Evolutionary conservation across 1,140 invertebrate species (phyloP), one percentile per base, ranked within the genome.

Genomic region (Yoshiicerus persimilis): DNA sequence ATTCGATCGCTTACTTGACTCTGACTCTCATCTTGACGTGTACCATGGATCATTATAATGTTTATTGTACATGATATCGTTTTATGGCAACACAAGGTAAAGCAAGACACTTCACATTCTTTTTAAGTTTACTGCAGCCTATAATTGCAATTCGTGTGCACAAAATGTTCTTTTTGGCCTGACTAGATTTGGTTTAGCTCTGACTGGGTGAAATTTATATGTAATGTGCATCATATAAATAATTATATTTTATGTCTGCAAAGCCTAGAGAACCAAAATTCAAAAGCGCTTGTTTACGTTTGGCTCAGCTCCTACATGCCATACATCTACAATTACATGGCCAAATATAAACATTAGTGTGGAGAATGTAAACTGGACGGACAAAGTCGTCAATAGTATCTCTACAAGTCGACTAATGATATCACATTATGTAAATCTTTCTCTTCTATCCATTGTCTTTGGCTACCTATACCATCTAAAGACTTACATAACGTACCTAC

Each of bases 361-460:
- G 75, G 75, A 80, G 75, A 80, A 80, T 80, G 75, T 80, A 80
- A 80, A 80, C 75, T 80, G 34, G 70, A 77, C 34, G 70, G 70
- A 80, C 34, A 32, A 23, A 80, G 75, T 30, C 75, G 70, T 36
- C 70, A 77, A 30, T 36, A n/a, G n/a, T n/a, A 70, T 30, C 30
- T 32, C 30, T 77, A 32, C 70, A 32, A 9, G 30, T 9, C 70
- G 1, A 77, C 70, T 77, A 47, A 47, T 47, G 41, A 47, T 47
- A 47, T 47, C 41, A 47, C 20, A 47, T 47, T 47, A 47, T 47
- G 41, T 47, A 47, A 47, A 47, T 41, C n/a, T n/a, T n/a, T n/a
- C n/a, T 20, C 13, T 47, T 20, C 41, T 47, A 47, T 47, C 13
- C 20, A 47, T 47, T 47, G 16, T 4, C 41, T 20, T 20, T 47